A percentile compares a stretch with the other conserved stretches of the same genome.
These are phyloP conservation scores for Microtus richardsoni DNA, from an alignment of 2,113 vertebrate genomes.

Conservation along the genomic window DNA sequence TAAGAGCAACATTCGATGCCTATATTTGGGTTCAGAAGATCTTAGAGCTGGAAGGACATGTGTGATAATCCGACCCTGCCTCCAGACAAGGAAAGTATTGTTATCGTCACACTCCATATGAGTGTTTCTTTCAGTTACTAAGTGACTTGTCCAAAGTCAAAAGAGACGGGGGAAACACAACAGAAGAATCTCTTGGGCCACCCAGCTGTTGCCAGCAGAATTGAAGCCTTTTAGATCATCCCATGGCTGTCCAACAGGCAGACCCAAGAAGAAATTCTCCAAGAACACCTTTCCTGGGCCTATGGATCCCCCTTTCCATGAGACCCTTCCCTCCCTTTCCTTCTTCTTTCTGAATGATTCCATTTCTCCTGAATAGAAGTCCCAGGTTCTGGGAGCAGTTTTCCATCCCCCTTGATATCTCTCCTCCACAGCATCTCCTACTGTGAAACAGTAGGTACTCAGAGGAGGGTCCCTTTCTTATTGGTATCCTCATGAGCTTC, in stretches of 20 bases:
- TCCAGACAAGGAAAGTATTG: not conserved
- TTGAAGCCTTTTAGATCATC: not conserved
- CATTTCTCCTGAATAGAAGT: conserved; percentile 44
- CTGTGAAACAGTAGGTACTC: not conserved
- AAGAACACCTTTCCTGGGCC: not conserved
- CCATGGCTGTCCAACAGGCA: not conserved
- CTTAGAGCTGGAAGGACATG: not conserved
- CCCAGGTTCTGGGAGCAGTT: conserved; percentile 70
- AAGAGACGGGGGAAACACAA: not conserved
- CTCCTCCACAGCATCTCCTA: not conserved
- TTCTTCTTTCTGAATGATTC: not conserved
- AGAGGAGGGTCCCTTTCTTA: not conserved
- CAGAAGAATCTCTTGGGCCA: not conserved
- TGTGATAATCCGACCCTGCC: not conserved
- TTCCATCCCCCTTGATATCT: not conserved
- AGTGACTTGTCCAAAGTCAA: conserved; percentile 25
- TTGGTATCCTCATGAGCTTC: not conserved
- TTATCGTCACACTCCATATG: conserved; percentile 9
- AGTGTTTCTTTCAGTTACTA: not conserved
- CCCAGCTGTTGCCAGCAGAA: not conserved
- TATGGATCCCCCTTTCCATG: not conserved
- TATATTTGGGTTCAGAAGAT: conserved; percentile 13
- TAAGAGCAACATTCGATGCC: not conserved
- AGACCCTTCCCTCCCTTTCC: not conserved
- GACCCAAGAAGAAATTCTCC: not conserved